Evolutionary conservation across 2,797 vertebrate genomes (phyloP), one percentile per base, ranked within the genome.

Genomic region (Salarias fasciatus): DNA sequence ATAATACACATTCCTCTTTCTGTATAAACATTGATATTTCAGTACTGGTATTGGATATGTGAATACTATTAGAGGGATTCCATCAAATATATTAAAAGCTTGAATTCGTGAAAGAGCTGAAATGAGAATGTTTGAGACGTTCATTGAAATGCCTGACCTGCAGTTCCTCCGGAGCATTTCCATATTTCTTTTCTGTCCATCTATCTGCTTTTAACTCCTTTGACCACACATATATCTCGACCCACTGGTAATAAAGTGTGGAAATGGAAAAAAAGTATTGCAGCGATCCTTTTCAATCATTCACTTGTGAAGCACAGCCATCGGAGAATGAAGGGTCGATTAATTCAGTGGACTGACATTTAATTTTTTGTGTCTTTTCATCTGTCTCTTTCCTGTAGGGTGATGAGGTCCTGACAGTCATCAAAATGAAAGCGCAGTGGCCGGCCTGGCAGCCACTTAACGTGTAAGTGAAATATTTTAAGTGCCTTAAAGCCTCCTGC

Each of bases 401-500:
- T 1, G 97, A 99, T 76, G 97, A 98, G 0, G 95, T 99, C 76
- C 90, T 99, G 79, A 99, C 97, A 0, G 97, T 99, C 89, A 97
- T 99, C 92, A 99, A 99, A 92, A 96, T 98, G 88, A 99, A 99
- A 92, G 97, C 97, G 0, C 97, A 99, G 82, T 99, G 97, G 97
- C 97, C 97, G 0, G 97, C 97, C 72, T 99, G 97, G 97, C 97
- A 99, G 75, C 97, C 97, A 4, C 86, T 95, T 36, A 99, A 97
- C 36, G 94, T 99, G 97, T 99, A 94, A 98, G 97, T 95, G 86
- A 65, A 49, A 36, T 13, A 31, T 55, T 4, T 36, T 43, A 8
- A 43, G 42, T 44, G 44, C 13, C 9, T 10, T 24, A 29, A 45
- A 45, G 11, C 18, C 44, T 28, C 11, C 44, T 5, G 11, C 44